A percentile compares a stretch with the other conserved stretches of the same genome.
Conservation (phyloP, 2,797 vertebrate species). For the Enteromius paludinosus region DNA sequence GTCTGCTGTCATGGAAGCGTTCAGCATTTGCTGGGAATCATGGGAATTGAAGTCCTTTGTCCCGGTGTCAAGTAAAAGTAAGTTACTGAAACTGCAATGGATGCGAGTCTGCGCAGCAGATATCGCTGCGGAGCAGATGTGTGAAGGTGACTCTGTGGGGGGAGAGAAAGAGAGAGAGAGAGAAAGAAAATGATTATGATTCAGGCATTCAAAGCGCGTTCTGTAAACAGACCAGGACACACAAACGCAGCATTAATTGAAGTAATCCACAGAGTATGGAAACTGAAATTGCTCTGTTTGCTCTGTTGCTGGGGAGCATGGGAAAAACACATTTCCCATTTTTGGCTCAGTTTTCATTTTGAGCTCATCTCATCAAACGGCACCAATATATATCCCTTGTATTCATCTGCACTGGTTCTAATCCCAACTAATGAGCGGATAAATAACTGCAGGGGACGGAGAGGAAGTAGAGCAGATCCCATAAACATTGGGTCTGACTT, state of each 20-base stretch:
- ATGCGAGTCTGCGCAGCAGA: constrained; percentile 14
- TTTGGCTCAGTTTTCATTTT: constrained; percentile 34
- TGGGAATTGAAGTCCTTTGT: constrained; percentile 50
- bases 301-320: constrained; percentile 33
- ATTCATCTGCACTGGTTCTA: constrained; percentile 40
- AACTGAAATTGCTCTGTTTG: constrained; percentile 42
- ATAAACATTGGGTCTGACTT: constrained; percentile 45
- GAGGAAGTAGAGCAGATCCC: constrained; percentile 56
- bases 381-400: constrained; percentile 5
- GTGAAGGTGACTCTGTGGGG: constrained; percentile 41
- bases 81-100: constrained; percentile 28
- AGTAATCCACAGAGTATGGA: constrained; percentile 46
- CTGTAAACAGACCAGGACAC: constrained; percentile 27
- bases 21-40: constrained; percentile 24
- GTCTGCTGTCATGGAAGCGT: neutral
- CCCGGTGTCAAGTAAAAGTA: constrained; percentile 4
- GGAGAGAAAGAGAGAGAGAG: constrained; percentile 36
- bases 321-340: constrained; percentile 46
- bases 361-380: constrained; percentile 23
- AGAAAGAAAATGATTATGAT: constrained; percentile 37
- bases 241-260: constrained; percentile 44
- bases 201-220: constrained; percentile 9
- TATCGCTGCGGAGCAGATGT: constrained; percentile 40
- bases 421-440: constrained; percentile 51
- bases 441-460: constrained; percentile 52